Percentiles rank a stretch among this genome's conserved stretches.
Conservation (phyloP, 1,140 invertebrate species). For the Cotesia chilonis region DNA sequence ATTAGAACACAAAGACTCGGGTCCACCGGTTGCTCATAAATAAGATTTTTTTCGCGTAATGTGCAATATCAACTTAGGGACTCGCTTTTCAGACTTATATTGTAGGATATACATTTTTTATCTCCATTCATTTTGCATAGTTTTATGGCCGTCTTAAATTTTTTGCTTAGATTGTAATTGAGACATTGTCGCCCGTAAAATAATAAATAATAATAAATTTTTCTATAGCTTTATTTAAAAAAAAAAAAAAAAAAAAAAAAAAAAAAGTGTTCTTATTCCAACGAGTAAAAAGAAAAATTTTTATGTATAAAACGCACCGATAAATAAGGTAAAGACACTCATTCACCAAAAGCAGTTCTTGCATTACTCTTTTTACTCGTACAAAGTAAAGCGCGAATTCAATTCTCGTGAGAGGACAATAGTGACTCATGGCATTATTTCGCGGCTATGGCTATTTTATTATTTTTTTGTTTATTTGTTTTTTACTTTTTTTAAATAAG, state of each 20-base stretch:
- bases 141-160: slow-evolving; percentile 46
- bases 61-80: slow-evolving; percentile 52
- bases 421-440: slow-evolving; percentile 20
- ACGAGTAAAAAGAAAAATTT: background rate
- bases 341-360: background rate
- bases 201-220: no score
- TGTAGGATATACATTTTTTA: slow-evolving; percentile 49
- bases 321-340: slow-evolving; percentile 3
- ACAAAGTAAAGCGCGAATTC: slow-evolving; percentile 9
- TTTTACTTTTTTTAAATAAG: slow-evolving; percentile 44
- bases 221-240: no score
- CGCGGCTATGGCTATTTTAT: slow-evolving; percentile 22
- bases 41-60: slow-evolving; percentile 54
- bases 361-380: background rate
- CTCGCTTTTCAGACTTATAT: slow-evolving; percentile 34
- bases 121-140: slow-evolving; percentile 58
- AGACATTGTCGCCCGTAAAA: background rate
- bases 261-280: no score
- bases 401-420: background rate
- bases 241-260: no score
- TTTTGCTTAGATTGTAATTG: slow-evolving; percentile 16
- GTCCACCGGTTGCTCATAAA: slow-evolving; percentile 50
- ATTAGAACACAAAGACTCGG: slow-evolving; percentile 47
- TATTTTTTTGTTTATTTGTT: slow-evolving; percentile 32
- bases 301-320: background rate